A percentile compares a stretch with the other conserved stretches of the same genome.
Conservation (phyloP, 2,888 invertebrate species). For the Pyralis farinalis region DNA sequence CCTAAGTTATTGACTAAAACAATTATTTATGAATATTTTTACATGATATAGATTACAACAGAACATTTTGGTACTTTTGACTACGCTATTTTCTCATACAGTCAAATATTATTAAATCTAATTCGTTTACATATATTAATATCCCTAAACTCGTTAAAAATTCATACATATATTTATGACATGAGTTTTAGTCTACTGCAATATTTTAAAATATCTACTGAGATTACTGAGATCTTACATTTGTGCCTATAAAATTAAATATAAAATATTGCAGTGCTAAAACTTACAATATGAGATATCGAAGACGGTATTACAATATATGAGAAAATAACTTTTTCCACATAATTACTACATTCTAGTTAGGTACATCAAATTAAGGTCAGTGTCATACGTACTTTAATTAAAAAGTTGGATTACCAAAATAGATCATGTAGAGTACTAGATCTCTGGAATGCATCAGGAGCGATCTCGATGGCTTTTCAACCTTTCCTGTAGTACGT, state of each 20-base stretch:
- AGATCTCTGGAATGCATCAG: no score
- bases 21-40: neutral
- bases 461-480: no score
- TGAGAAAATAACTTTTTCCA: no score
- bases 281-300: neutral
- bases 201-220: slow-evolving; percentile 3
- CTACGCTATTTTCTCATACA: neutral
- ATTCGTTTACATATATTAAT: neutral
- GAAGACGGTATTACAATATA: no score
- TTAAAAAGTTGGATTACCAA: no score
- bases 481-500: no score
- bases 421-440: no score
- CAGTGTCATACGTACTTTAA: no score
- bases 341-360: no score
- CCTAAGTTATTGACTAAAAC: neutral
- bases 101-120: neutral
- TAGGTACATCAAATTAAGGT: no score
- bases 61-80: neutral
- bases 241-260: slow-evolving; percentile 1
- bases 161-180: neutral
- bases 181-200: slow-evolving; percentile 3
- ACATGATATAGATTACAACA: neutral
- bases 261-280: slow-evolving; percentile 8
- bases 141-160: neutral
- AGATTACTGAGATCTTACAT: slow-evolving; percentile 9